A percentile compares a stretch with the other conserved stretches of the same genome.
phyloP scores from a whole-genome alignment of 92 coral and sea anemone genomes.

The Palythoa grandis region DNA sequence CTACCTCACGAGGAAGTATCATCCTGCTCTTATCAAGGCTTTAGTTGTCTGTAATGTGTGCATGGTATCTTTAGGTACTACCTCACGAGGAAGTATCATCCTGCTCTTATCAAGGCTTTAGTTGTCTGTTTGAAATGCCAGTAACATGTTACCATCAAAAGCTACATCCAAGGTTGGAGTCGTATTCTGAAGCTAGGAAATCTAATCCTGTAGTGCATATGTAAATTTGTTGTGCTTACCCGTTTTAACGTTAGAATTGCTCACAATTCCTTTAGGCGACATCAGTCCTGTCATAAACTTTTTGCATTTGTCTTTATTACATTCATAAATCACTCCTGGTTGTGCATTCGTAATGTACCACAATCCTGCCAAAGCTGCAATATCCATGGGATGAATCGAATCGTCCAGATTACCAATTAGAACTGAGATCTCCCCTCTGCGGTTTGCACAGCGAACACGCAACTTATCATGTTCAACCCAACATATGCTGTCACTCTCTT shows the following conservation, averaged over 20 bases:
- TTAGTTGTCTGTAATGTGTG: too few species aligned
- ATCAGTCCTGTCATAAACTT: slow-evolving; percentile 23
- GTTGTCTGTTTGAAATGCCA: too few species aligned
- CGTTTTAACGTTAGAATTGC: slow-evolving; percentile 27
- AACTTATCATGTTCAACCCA: slow-evolving; percentile 6
- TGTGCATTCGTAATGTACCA: slow-evolving; percentile 23
- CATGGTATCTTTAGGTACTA: too few species aligned
- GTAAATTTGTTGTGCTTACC: neutral
- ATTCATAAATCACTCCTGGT: slow-evolving; percentile 15
- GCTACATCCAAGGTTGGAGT: too few species aligned
- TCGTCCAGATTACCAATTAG: neutral
- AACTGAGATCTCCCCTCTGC: neutral
- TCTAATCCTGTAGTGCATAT: too few species aligned
- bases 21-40: too few species aligned
- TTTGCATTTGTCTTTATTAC: neutral
- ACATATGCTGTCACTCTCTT: slow-evolving; percentile 18
- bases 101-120: too few species aligned
- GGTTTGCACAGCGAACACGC: slow-evolving; percentile 14
- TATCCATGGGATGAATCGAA: neutral
- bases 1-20: too few species aligned
- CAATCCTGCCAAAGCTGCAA: neutral
- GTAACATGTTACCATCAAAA: too few species aligned
- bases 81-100: too few species aligned
- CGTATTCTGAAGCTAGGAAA: too few species aligned
- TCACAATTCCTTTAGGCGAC: slow-evolving; percentile 31